These are phyloP conservation scores for Procambarus virginalis DNA, from an alignment of 1,140 invertebrate species.

Conservation along the genomic window DNA sequence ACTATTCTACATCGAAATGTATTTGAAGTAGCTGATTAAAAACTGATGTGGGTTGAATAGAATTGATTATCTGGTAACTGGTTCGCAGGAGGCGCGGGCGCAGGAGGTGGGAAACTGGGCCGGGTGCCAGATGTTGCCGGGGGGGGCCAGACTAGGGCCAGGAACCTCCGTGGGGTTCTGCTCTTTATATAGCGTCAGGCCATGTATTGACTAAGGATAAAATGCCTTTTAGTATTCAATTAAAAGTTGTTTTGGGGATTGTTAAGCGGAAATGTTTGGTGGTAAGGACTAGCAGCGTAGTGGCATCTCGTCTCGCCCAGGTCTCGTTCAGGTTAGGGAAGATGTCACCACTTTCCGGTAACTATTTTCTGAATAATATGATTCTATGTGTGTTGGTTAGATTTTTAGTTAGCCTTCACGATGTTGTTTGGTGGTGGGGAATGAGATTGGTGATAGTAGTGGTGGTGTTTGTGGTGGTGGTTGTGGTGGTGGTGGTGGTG, in stretches of 20 bases:
- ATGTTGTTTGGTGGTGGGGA: neutral
- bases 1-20: conserved; percentile 27
- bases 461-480: conserved; percentile 8
- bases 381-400: neutral
- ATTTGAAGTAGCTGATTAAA: conserved; percentile 47
- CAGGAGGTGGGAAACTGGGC: neutral
- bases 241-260: too few species aligned
- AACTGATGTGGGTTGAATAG: conserved; percentile 54
- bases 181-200: neutral
- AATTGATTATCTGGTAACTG: conserved; percentile 59
- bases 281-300: too few species aligned
- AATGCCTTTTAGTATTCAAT: neutral
- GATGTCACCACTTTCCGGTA: neutral
- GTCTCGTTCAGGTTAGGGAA: conserved; percentile 9
- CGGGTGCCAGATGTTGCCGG: conserved; percentile 22
- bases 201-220: neutral
- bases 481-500: neutral
- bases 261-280: too few species aligned
- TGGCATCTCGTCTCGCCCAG: conserved; percentile 16
- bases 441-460: neutral
- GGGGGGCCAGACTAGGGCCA: neutral
- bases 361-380: neutral
- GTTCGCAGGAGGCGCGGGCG: conserved; percentile 24
- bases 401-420: neutral
- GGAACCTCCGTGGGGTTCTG: neutral